Percentiles rank a stretch among this genome's conserved stretches.
Conservation (phyloP, 2,888 invertebrate species). For the Chromoteleia sp. region DNA sequence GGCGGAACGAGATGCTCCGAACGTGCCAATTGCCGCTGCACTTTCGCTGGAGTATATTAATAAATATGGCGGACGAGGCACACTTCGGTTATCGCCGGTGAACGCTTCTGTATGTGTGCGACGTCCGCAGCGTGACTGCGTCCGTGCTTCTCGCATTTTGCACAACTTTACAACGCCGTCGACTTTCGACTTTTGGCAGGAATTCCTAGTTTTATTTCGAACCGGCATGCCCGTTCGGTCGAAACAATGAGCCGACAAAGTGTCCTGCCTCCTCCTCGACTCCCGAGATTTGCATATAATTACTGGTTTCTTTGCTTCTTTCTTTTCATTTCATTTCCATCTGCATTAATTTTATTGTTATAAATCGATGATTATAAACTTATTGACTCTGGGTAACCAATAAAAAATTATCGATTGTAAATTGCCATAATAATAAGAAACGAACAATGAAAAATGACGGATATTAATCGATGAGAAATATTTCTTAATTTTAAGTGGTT, state of each 20-base stretch:
- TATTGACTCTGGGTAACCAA: too few species aligned
- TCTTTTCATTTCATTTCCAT: not conserved
- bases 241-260: conserved; percentile 23
- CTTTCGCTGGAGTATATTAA: conserved; percentile 44
- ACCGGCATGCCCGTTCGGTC: conserved; percentile 2
- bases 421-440: too few species aligned
- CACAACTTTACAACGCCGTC: conserved; percentile 33
- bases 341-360: not conserved
- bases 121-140: not conserved
- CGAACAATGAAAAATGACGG: too few species aligned
- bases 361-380: not conserved
- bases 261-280: not conserved
- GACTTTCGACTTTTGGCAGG: conserved; percentile 38
- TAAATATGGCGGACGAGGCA: conserved; percentile 49
- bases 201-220: conserved; percentile 29
- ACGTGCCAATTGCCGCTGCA: conserved; percentile 57
- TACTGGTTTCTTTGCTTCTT: not conserved
- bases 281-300: conserved; percentile 29
- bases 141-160: conserved; percentile 24
- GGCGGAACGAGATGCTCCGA: conserved; percentile 44
- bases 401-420: too few species aligned
- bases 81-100: conserved; percentile 46
- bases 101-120: conserved; percentile 28
- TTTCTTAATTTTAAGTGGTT: too few species aligned
- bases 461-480: too few species aligned